These are phyloP conservation scores for Lysandra bellargus DNA, from an alignment of 2,888 invertebrate species.

Conservation along the genomic window DNA sequence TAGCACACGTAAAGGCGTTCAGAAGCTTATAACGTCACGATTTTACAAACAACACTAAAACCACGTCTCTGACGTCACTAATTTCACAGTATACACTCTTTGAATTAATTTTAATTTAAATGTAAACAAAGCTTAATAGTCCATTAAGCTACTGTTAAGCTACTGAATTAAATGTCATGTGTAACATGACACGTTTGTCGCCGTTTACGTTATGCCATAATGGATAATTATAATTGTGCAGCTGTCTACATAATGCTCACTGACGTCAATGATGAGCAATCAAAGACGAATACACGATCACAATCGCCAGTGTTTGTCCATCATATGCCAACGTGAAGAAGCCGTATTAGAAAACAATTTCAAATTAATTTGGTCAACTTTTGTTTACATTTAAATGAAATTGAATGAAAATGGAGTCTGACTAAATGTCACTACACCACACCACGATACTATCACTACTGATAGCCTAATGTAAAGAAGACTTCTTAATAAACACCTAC, in stretches of 20 bases:
- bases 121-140: neutral
- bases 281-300: neutral
- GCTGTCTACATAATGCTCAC: neutral
- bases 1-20: neutral
- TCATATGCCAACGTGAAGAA: neutral
- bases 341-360: neutral
- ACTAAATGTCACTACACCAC: neutral
- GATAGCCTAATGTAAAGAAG: neutral
- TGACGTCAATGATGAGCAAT: neutral
- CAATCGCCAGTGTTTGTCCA: neutral
- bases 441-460: neutral
- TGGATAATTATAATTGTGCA: neutral
- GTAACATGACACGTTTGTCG: neutral
- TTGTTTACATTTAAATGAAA: neutral
- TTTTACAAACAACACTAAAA: neutral
- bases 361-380: neutral
- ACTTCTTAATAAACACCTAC: neutral
- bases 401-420: neutral
- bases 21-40: neutral
- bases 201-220: neutral
- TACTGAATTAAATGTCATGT: neutral
- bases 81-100: neutral
- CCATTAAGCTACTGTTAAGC: too few relatives aligned
- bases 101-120: neutral
- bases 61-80: neutral